phyloP scores from a whole-genome alignment of 1,140 invertebrate genomes.

The Brachionus sp. region DNA sequence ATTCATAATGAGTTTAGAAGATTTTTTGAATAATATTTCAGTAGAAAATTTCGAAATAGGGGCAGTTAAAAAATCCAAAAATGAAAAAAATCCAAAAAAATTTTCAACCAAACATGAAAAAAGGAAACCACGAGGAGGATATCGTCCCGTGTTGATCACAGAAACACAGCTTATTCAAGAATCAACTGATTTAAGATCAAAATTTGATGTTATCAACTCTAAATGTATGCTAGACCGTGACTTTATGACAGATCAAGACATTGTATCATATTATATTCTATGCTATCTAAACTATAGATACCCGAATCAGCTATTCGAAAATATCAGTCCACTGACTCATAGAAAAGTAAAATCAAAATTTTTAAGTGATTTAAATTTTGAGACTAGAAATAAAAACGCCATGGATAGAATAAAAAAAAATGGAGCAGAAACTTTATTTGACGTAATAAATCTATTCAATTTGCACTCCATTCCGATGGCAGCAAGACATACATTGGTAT shows the following conservation, averaged over 20 bases:
- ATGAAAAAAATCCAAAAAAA: not conserved
- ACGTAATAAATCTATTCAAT: not conserved
- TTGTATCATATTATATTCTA: constrained; percentile 7
- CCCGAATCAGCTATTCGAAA: constrained; percentile 10
- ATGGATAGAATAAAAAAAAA: not conserved
- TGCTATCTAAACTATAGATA: not conserved
- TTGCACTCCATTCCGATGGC: not conserved
- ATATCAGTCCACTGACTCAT: not conserved
- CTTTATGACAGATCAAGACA: not conserved
- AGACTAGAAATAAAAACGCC: not conserved
- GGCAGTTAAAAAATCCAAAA: not conserved
- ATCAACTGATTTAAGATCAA: not conserved
- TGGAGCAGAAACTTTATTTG: not conserved
- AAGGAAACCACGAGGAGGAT: not conserved
- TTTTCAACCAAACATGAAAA: not conserved
- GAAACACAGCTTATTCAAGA: not conserved
- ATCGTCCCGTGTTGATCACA: not conserved
- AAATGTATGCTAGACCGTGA: not conserved
- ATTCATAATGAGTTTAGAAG: not conserved
- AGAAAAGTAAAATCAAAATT: not conserved
- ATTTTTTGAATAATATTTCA: not conserved
- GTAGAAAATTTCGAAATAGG: not conserved
- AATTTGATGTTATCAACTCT: not conserved
- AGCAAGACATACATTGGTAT: not conserved
- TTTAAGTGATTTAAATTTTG: not conserved